phyloP scores from a whole-genome alignment of 2,888 invertebrate species.

The Xestia rhomboidea region DNA sequence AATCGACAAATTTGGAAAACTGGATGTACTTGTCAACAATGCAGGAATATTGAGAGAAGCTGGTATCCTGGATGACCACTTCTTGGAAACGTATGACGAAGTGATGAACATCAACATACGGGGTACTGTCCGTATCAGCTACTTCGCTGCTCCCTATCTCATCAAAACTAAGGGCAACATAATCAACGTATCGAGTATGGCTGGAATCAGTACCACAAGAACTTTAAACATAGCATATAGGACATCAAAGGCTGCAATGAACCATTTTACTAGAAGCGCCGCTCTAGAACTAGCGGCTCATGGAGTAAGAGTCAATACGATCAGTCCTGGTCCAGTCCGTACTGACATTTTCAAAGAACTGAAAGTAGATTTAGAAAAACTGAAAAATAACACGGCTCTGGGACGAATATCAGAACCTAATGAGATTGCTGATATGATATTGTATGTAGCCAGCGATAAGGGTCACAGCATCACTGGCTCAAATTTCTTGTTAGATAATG shows the following conservation, averaged over 20 bases:
- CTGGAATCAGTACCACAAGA: not conserved
- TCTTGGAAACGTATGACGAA: slow-evolving; percentile 61
- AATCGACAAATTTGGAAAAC: slow-evolving; percentile 49
- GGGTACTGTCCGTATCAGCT: slow-evolving; percentile 61
- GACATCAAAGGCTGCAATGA: slow-evolving; percentile 71
- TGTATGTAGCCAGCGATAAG: slow-evolving; percentile 64
- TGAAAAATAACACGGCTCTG: not conserved
- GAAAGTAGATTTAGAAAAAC: not conserved
- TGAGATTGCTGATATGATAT: slow-evolving; percentile 60
- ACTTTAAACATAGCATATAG: not conserved
- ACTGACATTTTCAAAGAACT: not conserved
- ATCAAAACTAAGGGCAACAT: slow-evolving; percentile 72
- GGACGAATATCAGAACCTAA: slow-evolving; percentile 23
- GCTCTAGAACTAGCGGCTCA: slow-evolving; percentile 93
- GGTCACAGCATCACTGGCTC: slow-evolving; percentile 61
- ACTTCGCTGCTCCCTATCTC: slow-evolving; percentile 66
- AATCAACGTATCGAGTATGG: slow-evolving; percentile 68
- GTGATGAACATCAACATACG: slow-evolving; percentile 67
- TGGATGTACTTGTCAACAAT: slow-evolving; percentile 56
- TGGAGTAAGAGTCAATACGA: slow-evolving; percentile 92
- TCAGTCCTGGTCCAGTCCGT: slow-evolving; percentile 66
- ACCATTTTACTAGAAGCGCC: slow-evolving; percentile 69
- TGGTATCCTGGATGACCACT: slow-evolving; percentile 38
- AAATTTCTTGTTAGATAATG: slow-evolving; percentile 17
- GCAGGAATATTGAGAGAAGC: slow-evolving; percentile 33